Base-by-base conservation (phyloP, 2,113 vertebrate genomes). In the Forbesichthys papilliferus region DNA sequence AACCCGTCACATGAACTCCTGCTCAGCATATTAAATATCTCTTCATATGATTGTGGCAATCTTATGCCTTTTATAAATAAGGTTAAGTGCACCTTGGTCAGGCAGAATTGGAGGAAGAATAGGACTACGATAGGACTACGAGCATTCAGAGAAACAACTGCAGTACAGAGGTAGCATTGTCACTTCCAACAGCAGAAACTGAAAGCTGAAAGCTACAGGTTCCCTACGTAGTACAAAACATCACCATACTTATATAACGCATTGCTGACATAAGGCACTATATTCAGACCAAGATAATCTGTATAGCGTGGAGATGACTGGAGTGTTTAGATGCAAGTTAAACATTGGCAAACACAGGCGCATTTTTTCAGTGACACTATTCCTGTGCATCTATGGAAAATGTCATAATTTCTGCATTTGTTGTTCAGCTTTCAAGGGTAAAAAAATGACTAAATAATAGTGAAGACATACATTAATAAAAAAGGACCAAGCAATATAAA, bases 51-150 rank as follows among this genome's bases (percentile, higher is more conserved):
- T 77, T 78, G 56, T 36, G 56, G 59, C 80, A 80, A 71, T 63
- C 48, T 69, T 14, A 74, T 74, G 66, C 79, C 71, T 70, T 81
- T 81, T 72, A 82, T 86, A 88, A 88, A 87, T 82, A 89, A 1
- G 18, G 84, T 81, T 89, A 89, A 91, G 84, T 89, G 85, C 89
- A 88, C 80, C 81, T 80, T 1, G 48, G 79, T 86, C 71, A 78
- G 81, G 74, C 77, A 83, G 62, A 69, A 63, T 80, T 73, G 33
- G 20, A 71, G 63, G 59, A 80, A n/a, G 27, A 73, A 70, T 46
- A 56, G 49, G 54, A 58, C 61, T 9, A 14, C 62, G 16, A 12
- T 48, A 67, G 0, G 51, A 71, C 56, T 54, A 72, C 64, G 52
- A 57, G 48, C 5, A 3, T 64, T 57, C 20, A 73, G 64, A 62